Conservation (phyloP, 2,888 invertebrate species). For the Trachelus iudaicus region DNA sequence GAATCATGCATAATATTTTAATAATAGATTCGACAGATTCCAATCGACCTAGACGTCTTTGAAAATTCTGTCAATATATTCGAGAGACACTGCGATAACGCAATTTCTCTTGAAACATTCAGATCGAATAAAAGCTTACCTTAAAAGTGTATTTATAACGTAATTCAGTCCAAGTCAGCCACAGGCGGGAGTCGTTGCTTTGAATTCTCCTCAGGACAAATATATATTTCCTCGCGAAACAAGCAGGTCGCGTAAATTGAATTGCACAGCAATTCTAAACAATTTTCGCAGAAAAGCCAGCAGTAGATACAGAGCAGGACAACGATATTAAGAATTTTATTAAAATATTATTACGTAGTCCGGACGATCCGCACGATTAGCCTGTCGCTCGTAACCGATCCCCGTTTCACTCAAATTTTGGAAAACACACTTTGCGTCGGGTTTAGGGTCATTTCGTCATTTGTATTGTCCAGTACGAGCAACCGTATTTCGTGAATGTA, state of each 20-base stretch:
- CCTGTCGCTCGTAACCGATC: not conserved
- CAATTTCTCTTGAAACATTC: not conserved
- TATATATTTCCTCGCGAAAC: not conserved
- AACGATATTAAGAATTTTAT: not conserved
- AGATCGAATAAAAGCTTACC: not conserved
- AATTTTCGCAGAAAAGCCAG: not conserved
- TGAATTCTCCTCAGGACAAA: not conserved
- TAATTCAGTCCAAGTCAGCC: not conserved
- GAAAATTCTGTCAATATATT: not conserved
- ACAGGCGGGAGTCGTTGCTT: not conserved
- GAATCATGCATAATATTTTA: not conserved
- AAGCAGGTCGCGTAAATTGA: not conserved
- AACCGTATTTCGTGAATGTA: not conserved
- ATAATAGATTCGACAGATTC: not conserved
- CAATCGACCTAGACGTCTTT: not conserved
- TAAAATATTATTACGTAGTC: not conserved
- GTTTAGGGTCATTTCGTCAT: not conserved
- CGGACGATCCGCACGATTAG: not conserved
- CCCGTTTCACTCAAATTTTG: not conserved
- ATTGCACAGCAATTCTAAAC: not conserved
- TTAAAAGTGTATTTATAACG: not conserved
- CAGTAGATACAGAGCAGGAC: not conserved
- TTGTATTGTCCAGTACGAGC: not conserved
- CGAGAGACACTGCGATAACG: not conserved
- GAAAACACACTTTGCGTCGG: not conserved